Evolutionary conservation across 1,140 invertebrate species (phyloP).

Genomic region (Eubasilissa regina): DNA sequence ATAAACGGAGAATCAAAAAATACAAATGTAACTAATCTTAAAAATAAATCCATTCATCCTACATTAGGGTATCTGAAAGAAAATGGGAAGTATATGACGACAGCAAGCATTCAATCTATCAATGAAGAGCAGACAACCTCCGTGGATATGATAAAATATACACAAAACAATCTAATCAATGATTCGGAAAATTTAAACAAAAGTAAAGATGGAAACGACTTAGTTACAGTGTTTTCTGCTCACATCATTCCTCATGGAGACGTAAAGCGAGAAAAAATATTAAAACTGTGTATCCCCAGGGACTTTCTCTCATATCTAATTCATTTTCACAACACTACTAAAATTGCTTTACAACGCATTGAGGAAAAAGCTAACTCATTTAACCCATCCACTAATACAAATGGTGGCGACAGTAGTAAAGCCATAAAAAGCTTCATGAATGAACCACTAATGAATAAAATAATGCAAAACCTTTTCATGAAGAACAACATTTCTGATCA

Average conservation of each 20-base stretch:
- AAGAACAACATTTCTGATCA: slow-evolving; percentile 52
- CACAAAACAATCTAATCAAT: not conserved
- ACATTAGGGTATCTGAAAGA: slow-evolving; percentile 15
- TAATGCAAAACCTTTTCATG: slow-evolving; percentile 56
- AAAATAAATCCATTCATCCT: slow-evolving; percentile 21
- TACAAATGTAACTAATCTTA: not conserved
- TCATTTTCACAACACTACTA: slow-evolving; percentile 53
- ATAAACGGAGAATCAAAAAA: not conserved
- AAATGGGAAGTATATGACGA: not conserved
- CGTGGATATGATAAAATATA: not conserved
- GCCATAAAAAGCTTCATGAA: slow-evolving; percentile 19
- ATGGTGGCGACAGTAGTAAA: not conserved
- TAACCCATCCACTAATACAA: slow-evolving; percentile 7
- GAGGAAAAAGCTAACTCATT: slow-evolving; percentile 17
- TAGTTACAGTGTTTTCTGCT: slow-evolving; percentile 57
- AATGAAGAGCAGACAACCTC: not conserved
- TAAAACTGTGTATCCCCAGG: slow-evolving; percentile 56
- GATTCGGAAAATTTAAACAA: not conserved
- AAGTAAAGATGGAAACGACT: slow-evolving; percentile 31
- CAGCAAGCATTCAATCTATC: not conserved
- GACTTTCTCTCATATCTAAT: slow-evolving; percentile 54
- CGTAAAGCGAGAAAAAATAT: slow-evolving; percentile 48
- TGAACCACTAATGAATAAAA: slow-evolving; percentile 47
- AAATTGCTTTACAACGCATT: slow-evolving; percentile 2
- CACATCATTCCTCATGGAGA: slow-evolving; percentile 56